Base-by-base conservation (phyloP, 1,140 invertebrate species). In the Vanessa tameamea region DNA sequence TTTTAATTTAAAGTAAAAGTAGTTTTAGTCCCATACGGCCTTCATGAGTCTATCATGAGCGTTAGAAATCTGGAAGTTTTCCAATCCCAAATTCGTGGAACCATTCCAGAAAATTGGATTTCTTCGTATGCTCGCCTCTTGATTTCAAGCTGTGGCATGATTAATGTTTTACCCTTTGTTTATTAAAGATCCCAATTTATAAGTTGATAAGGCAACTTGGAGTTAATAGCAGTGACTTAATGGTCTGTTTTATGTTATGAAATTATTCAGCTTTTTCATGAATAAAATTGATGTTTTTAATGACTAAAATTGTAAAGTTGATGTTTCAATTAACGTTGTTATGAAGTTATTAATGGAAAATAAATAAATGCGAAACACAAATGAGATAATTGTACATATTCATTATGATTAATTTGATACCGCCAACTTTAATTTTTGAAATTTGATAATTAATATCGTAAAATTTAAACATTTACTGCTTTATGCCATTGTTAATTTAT, bases 51-150 rank as follows among this genome's bases (percentile, higher is more conserved):
- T 75, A 82, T 82, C 78, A 81, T 67, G 78, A 65, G 78, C 76
- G 72, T 80, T 82, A 81, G 78, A 84, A 82, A 82, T 79, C 81
- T 84, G 81, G 82, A 84, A 84, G 78, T 79, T 82, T 81, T 82
- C 81, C 81, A 82, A 84, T 84, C 79, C 73, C 66, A 78, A 81
- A 84, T 84, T 81, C 76, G 79, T 82, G 70, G 72, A 76, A 78
- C 73, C 78, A 82, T 84, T 84, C 73, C 69, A 81, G 79, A 84
- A 84, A 84, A 84, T 82, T 82, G 80, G 75, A 83, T 83, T 82
- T 83, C 80, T 83, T 80, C 78, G 76, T 79, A 76, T 78, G 75
- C 69, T 71, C 68, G 70, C 73, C 61, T 75, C 76, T 74, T 79
- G 69, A 47, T 74, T 75, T 64, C 80, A 81, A 79, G 82, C 80